Percentiles rank a stretch among this genome's conserved stretches.
These are phyloP conservation scores for Apostichopus japonicus DNA, from an alignment of 35 echinoderm and acorn worm genomes.

Conservation along the genomic window DNA sequence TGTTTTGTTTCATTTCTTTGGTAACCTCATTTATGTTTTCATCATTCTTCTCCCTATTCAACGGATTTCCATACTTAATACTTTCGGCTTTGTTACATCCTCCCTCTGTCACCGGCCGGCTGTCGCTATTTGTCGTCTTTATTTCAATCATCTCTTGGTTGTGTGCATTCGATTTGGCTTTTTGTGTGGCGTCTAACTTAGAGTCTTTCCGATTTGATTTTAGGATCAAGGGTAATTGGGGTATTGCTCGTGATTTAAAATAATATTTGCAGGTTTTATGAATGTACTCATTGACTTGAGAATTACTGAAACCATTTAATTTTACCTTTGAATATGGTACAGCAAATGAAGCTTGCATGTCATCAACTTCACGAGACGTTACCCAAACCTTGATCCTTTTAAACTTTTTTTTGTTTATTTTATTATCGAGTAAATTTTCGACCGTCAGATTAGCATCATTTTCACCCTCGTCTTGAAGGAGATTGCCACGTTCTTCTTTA, in stretches of 20 bases:
- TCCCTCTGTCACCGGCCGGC: too few species aligned
- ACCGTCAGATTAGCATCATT: neutral
- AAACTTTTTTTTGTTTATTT: neutral
- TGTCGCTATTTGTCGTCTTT: too few species aligned
- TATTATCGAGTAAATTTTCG: neutral
- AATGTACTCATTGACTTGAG: neutral
- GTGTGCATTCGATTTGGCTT: too few species aligned
- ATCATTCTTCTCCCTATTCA: neutral
- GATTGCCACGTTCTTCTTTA: neutral
- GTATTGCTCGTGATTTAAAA: neutral
- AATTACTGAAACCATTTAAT: neutral
- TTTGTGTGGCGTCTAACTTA: too few species aligned
- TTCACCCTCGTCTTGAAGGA: too few species aligned
- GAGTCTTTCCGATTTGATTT: neutral
- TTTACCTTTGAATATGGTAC: slow-evolving; percentile 5
- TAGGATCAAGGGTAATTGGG: neutral
- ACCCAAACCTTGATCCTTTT: slow-evolving; percentile 10
- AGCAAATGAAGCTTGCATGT: neutral
- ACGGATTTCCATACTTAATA: neutral
- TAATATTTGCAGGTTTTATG: slow-evolving; percentile 15
- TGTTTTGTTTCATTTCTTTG: too few species aligned
- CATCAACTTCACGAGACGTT: slow-evolving; percentile 34
- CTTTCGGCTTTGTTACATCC: neutral
- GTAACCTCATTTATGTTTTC: too few species aligned
- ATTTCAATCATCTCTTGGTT: too few species aligned